A percentile compares a stretch with the other conserved stretches of the same genome.
These are phyloP conservation scores for Alexandromys fortis DNA, from an alignment of 2,113 vertebrate genomes.

Conservation along the genomic window DNA sequence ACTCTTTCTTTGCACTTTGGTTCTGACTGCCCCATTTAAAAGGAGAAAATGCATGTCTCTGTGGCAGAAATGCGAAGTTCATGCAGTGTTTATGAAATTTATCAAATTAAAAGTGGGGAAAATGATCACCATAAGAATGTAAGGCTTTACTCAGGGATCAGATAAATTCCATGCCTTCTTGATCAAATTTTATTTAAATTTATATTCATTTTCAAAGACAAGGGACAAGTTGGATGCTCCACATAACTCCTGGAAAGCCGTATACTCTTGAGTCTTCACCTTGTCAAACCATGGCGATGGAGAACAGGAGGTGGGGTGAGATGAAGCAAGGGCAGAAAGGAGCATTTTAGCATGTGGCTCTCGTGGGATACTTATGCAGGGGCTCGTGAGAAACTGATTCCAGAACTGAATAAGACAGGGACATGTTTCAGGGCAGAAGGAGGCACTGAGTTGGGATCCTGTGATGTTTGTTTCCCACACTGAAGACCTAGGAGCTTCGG, in stretches of 20 bases:
- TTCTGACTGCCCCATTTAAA: neutral
- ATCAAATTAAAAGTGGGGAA: neutral
- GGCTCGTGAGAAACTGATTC: neutral
- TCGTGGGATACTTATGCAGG: neutral
- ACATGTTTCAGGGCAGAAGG: neutral
- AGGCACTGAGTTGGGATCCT: neutral
- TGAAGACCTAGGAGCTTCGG: neutral
- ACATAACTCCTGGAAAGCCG: neutral
- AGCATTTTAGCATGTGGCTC: neutral
- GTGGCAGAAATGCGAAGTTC: neutral
- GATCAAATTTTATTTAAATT: neutral
- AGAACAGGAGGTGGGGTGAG: neutral
- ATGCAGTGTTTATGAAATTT: neutral
- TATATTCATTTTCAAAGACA: neutral
- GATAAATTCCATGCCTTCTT: neutral
- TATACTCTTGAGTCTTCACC: neutral
- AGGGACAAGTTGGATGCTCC: neutral
- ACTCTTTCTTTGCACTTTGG: conserved; percentile 33
- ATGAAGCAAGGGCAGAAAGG: neutral
- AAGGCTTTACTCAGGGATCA: neutral
- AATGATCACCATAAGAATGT: neutral
- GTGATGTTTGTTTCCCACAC: no score
- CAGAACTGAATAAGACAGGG: neutral
- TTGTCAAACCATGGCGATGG: neutral
- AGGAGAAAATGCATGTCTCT: neutral